These are phyloP conservation scores for Epizoanthus stellaris DNA, from an alignment of 92 coral and sea anemone species.

Conservation along the genomic window DNA sequence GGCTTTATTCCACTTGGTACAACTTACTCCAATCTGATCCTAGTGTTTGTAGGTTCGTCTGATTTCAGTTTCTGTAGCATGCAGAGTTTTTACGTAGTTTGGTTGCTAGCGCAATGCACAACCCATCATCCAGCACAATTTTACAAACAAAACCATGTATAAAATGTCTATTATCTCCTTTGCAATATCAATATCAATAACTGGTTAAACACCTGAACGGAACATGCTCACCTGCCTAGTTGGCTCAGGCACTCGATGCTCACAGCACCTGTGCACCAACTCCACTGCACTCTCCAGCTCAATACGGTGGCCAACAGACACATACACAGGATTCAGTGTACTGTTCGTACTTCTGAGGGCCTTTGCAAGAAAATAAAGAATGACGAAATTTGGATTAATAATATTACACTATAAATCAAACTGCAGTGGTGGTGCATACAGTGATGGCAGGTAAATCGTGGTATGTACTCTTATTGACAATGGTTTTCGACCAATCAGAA, in stretches of 20 bases:
- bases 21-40: no score
- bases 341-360: slow-evolving; percentile 73
- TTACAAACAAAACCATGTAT: background rate
- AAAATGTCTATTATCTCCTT: background rate
- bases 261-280: slow-evolving; percentile 75
- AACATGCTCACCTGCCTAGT: slow-evolving; percentile 82
- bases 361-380: slow-evolving; percentile 33
- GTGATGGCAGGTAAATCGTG: no score
- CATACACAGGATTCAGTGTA: slow-evolving; percentile 82
- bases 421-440: no score
- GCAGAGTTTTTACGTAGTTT: no score
- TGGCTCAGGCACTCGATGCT: slow-evolving; percentile 87
- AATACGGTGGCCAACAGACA: slow-evolving; percentile 92
- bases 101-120: no score
- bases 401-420: background rate
- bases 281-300: slow-evolving; percentile 83
- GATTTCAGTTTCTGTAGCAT: no score
- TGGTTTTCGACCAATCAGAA: no score
- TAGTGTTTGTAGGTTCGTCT: no score
- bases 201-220: background rate
- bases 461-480: no score
- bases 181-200: background rate
- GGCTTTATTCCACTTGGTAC: no score
- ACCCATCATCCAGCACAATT: no score
- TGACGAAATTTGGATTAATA: background rate